A percentile compares a stretch with the other conserved stretches of the same genome.
These are phyloP conservation scores for Galeopsomyia nigrocyanea DNA, from an alignment of 2,888 invertebrate genomes.

Conservation along the genomic window DNA sequence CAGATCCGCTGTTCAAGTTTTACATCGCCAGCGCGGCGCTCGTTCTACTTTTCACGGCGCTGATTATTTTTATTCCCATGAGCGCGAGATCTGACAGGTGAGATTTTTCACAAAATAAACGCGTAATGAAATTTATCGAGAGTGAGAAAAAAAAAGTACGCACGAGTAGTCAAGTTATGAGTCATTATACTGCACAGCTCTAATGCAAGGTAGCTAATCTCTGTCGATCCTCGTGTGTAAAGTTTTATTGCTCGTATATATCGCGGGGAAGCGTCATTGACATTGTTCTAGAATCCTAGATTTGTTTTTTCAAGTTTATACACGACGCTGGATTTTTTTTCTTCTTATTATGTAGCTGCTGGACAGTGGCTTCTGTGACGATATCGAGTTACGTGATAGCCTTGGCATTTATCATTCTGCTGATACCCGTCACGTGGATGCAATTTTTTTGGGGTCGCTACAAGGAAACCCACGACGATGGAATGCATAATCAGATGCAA, in stretches of 20 bases:
- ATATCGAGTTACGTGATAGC: constrained; percentile 64
- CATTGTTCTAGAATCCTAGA: too few relatives aligned
- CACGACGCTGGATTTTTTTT: not conserved
- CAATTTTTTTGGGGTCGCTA: constrained; percentile 78
- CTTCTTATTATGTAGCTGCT: not conserved
- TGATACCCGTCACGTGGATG: constrained; percentile 83
- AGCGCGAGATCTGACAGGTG: constrained; percentile 26
- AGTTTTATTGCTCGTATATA: too few relatives aligned
- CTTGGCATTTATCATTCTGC: constrained; percentile 70
- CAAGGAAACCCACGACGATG: constrained; percentile 68
- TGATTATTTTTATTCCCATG: constrained; percentile 75
- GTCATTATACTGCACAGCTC: too few relatives aligned
- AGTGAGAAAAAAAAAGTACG: too few relatives aligned
- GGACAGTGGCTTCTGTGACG: constrained; percentile 60
- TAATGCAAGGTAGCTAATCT: too few relatives aligned
- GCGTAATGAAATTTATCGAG: too few relatives aligned
- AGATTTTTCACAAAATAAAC: not conserved
- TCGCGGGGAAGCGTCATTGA: too few relatives aligned
- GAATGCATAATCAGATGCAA: constrained; percentile 70
- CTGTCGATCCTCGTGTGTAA: too few relatives aligned
- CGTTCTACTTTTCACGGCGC: constrained; percentile 72
- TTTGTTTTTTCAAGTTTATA: constrained; percentile 2
- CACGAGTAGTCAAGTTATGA: too few relatives aligned
- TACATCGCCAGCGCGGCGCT: constrained; percentile 77
- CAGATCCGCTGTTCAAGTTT: constrained; percentile 89